Conservation (phyloP, 2,113 vertebrate species). For the Chinchilla lanigera region DNA sequence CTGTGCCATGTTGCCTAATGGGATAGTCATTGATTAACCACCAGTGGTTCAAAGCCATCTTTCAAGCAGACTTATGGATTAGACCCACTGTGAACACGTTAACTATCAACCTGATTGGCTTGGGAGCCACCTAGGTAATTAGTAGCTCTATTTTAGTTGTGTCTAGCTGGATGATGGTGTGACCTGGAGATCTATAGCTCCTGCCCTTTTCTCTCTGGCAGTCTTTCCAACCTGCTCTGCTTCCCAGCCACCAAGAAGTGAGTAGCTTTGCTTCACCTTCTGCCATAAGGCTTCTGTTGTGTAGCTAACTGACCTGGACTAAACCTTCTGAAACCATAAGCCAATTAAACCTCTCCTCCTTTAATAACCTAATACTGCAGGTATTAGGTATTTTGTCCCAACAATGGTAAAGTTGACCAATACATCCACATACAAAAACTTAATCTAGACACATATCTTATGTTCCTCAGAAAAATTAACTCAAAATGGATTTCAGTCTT, state of each 20-base stretch:
- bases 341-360: neutral
- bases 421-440: neutral
- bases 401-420: neutral
- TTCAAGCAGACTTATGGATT: no score
- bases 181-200: neutral
- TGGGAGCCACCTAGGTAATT: neutral
- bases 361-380: no score
- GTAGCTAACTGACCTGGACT: neutral
- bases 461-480: neutral
- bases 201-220: neutral
- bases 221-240: neutral
- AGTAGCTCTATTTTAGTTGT: neutral
- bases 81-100: neutral
- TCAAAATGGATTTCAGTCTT: neutral
- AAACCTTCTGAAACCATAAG: neutral
- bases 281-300: neutral
- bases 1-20: no score
- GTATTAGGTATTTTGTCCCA: neutral
- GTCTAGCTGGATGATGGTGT: neutral
- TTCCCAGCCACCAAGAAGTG: neutral
- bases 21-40: no score
- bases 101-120: neutral
- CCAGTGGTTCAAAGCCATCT: no score
- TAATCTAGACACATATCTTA: neutral
- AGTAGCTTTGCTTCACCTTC: neutral